Percentiles rank a stretch among this genome's conserved stretches.
phyloP scores from a whole-genome alignment of 2,113 vertebrate species.

The Tychaedon coryphoeus region DNA sequence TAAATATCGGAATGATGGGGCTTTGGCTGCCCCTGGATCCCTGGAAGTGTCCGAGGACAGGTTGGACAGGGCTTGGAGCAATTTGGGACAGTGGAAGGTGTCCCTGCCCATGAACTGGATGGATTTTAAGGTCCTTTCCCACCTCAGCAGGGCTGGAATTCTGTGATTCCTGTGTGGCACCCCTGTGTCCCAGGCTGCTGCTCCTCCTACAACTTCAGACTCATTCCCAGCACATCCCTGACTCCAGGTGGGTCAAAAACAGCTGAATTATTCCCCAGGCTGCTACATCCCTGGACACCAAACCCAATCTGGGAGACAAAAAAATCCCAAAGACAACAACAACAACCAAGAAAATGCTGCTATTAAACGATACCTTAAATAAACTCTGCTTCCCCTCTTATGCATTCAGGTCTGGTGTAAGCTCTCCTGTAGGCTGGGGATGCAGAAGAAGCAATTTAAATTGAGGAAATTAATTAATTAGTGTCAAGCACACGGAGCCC shows the following conservation, averaged over 20 bases:
- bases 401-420: background rate
- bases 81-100: background rate
- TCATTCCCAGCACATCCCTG: background rate
- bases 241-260: background rate
- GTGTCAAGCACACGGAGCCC: background rate
- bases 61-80: background rate
- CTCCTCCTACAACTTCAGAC: background rate
- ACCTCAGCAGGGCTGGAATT: background rate
- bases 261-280: background rate
- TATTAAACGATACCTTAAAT: background rate
- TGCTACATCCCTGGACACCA: background rate
- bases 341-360: background rate
- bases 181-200: background rate
- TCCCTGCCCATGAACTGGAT: background rate
- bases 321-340: background rate
- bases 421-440: background rate
- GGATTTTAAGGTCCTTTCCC: background rate
- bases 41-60: background rate
- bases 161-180: accelerated
- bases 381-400: background rate
- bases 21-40: background rate
- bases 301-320: background rate
- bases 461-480: constrained; percentile 56
- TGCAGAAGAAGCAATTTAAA: constrained; percentile 35
- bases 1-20: too few species aligned